Evolutionary conservation across 1,140 invertebrate species (phyloP), one percentile per base, ranked within the genome.

Genomic region (Drosophila repleta): DNA sequence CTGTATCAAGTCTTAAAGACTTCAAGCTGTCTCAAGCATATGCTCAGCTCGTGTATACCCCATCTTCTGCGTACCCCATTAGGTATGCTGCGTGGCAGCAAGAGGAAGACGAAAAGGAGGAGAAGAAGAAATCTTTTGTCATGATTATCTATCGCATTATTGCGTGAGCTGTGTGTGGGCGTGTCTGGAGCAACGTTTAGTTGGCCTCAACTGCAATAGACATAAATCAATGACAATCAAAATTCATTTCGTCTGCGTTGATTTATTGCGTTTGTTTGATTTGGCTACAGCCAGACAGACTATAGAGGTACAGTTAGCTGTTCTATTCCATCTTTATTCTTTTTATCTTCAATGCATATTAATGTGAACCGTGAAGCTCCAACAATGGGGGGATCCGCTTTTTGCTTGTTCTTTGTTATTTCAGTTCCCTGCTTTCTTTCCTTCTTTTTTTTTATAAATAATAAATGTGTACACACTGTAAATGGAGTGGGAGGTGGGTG

Each of bases 161-260:
- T 67, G 64, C 70, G 79, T 74, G 58, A 67, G 41, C 52, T 48
- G 70, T 46, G 70, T 46, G 75, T 46, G 75, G 65, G 55, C 61
- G 72, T 76, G 79, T 17, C 43, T n/a, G 6, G 17, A n/a, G 17
- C 21, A 43, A 17, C 35, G 46, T 49, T 60, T 58, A 48, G 62
- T 67, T 60, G 55, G 39, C 55, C 43, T 53, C 49, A 68, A 85
- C 57, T 82, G 82, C 74, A 87, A 57, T 74, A 61, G 67, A 79
- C 83, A 87, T 87, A 75, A 87, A 87, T 87, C 83, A 87, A 87
- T 87, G 83, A 87, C 83, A 88, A 87, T 87, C 83, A 87, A 87
- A 87, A 87, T 88, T 87, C 83, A 82, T 87, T 87, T 88, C 83
- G 74, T 76, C 76, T 73, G 68, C 79, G 51, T 76, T 88, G 83